A percentile compares a stretch with the other conserved stretches of the same genome.
Conservation (phyloP, 2,113 vertebrate species). For the Semicossyphus pulcher region DNA sequence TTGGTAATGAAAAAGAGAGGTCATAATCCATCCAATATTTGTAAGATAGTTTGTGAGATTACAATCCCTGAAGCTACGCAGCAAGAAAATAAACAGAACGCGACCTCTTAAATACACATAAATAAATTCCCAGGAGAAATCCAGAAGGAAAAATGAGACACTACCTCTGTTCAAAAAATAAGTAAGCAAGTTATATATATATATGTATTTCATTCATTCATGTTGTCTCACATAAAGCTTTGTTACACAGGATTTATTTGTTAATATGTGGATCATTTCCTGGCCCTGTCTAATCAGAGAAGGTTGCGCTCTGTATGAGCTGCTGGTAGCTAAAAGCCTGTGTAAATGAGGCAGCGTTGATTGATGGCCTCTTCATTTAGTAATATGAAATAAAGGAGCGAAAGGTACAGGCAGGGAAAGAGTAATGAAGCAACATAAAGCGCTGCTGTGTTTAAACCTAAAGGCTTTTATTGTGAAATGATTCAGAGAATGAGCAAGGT, state of each 20-base stretch:
- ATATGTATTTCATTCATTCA: too few relatives aligned
- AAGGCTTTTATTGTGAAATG: conserved; percentile 43
- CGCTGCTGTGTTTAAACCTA: conserved; percentile 23
- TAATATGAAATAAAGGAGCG: conserved; percentile 44
- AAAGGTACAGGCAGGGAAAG: background rate
- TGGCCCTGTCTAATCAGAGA: conserved; percentile 24
- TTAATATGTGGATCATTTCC: conserved; percentile 23
- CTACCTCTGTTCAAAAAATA: conserved; percentile 8
- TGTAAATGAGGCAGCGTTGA: conserved; percentile 36
- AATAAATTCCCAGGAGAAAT: background rate
- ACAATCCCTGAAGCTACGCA: background rate
- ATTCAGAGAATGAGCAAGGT: conserved; percentile 49
- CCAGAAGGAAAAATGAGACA: background rate
- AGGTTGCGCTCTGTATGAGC: conserved; percentile 14
- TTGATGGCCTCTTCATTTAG: conserved; percentile 49
- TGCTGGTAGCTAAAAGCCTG: conserved; percentile 28
- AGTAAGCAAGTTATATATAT: conserved; percentile 4
- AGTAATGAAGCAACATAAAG: conserved; percentile 44
- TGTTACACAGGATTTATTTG: background rate
- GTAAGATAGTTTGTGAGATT: too few relatives aligned
- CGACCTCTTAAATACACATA: background rate
- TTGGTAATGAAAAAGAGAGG: too few relatives aligned
- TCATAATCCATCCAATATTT: background rate
- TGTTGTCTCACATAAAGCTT: conserved; percentile 8
- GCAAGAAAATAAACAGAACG: background rate